Evolutionary conservation across 2,888 invertebrate species (phyloP).

Genomic region (Aphidius colemani): DNA sequence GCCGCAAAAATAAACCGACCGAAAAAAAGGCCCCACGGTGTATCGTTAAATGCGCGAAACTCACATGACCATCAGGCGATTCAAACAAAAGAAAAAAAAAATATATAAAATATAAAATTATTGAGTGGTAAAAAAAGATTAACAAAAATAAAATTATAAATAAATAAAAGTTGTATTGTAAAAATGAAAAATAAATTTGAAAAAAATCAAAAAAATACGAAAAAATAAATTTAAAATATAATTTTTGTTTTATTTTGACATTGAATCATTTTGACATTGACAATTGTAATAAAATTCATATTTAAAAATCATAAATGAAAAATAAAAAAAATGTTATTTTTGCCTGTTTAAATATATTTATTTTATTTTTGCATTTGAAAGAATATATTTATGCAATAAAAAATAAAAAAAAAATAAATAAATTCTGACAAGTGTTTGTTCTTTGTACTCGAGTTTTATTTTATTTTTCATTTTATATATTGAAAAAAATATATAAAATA

Average conservation of each 20-base stretch:
- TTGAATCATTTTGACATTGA: constrained; percentile 35
- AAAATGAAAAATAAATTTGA: constrained; percentile 21
- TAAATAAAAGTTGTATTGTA: constrained; percentile 7
- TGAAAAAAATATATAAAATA: too few species aligned
- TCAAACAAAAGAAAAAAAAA: constrained; percentile 10
- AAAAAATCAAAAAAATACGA: constrained; percentile 26
- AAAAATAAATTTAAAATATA: constrained; percentile 2
- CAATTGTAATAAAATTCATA: constrained; percentile 33
- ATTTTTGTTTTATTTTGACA: constrained; percentile 14
- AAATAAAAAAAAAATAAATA: too few species aligned
- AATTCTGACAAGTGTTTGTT: too few species aligned
- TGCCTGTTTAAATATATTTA: not conserved
- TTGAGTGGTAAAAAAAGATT: constrained; percentile 3
- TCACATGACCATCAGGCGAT: constrained; percentile 31
- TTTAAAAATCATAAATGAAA: not conserved
- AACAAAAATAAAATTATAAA: constrained; percentile 6
- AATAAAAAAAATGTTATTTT: not conserved
- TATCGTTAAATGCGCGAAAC: constrained; percentile 51
- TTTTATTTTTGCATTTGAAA: constrained; percentile 24
- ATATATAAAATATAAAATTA: not conserved
- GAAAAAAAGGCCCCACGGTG: constrained; percentile 39
- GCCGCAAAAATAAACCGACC: constrained; percentile 35
- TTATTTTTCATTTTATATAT: too few species aligned
- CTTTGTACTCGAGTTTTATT: too few species aligned
- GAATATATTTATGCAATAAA: constrained; percentile 43